Evolutionary conservation across 2,888 invertebrate species (phyloP), one percentile per base, ranked within the genome.

Genomic region (Hecatera dysodea): DNA sequence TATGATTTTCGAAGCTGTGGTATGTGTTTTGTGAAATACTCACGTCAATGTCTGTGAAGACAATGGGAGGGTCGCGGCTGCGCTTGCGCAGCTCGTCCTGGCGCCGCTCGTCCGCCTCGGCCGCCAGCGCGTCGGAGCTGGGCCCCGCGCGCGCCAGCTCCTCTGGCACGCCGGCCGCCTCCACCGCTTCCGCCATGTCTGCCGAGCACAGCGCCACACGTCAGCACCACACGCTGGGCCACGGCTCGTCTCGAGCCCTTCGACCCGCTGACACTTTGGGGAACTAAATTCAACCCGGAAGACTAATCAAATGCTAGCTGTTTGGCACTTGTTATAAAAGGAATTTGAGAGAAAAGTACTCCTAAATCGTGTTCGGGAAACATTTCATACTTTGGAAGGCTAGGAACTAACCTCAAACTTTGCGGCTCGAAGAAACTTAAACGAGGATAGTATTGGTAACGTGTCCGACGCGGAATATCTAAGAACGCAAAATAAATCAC

Each of bases 61-160:
- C 97, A 86, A 98, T 97, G 53, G 98, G 98, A 62, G 98, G 98
- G 90, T 98, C 98, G 66, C 97, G 96, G 73, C 96, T 96, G 86
- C 97, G 97, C 92, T 97, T 97, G 86, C 97, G 97, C 89, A 97
- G 97, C 90, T 98, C 98, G 75, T 97, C 97, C 80, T 96, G 97
- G 59, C 96, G 96, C 70, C 96, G 96, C 90, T 97, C 97, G 82
- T 97, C 97, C 53, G 97, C 97, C 56, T 96, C 96, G 67, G 86
- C 81, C 80, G 80, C 92, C 85, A 80, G 90, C 80, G 86, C 86
- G 87, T 77, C 85, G 85, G 93, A 94, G 84, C 93, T 94, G 85
- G 93, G 91, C 48, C 96, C 96, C 91, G 82, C 97, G 96, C 85
- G 89, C 87, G 90, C 75, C 82, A 86, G 76, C 85, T 88, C 87